Evolutionary conservation across 2,113 vertebrate species (phyloP).

Genomic region (Elgaria multicarinata): DNA sequence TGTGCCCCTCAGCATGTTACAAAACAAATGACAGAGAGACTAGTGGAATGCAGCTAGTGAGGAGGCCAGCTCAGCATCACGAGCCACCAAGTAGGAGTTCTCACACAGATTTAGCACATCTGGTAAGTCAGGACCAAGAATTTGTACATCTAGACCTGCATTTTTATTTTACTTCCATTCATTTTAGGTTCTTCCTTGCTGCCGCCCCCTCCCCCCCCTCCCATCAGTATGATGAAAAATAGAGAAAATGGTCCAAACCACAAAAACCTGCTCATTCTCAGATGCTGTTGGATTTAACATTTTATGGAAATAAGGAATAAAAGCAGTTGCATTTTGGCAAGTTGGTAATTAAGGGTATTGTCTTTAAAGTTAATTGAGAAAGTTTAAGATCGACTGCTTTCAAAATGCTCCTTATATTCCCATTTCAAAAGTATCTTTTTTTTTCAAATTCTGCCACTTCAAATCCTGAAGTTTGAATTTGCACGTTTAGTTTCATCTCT

Average conservation of each 20-base stretch:
- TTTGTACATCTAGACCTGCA: not conserved
- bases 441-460: not conserved
- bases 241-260: not conserved
- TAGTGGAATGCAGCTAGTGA: not conserved
- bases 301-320: not conserved
- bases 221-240: not conserved
- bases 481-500: not conserved
- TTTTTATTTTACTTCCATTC: not conserved
- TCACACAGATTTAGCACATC: not conserved
- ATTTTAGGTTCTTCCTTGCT: not conserved
- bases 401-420: not conserved
- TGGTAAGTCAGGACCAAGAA: not conserved
- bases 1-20: not conserved
- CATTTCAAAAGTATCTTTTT: not conserved
- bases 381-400: not conserved
- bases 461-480: not conserved
- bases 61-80: not conserved
- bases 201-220: rapidly evolving
- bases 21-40: not conserved
- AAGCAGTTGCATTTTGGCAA: not conserved
- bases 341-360: not conserved
- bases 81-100: not conserved
- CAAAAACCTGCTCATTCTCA: not conserved
- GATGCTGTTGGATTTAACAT: not conserved
- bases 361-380: not conserved